Evolutionary conservation across 2,888 invertebrate genomes (phyloP).

Genomic region (Dioctria linearis): DNA sequence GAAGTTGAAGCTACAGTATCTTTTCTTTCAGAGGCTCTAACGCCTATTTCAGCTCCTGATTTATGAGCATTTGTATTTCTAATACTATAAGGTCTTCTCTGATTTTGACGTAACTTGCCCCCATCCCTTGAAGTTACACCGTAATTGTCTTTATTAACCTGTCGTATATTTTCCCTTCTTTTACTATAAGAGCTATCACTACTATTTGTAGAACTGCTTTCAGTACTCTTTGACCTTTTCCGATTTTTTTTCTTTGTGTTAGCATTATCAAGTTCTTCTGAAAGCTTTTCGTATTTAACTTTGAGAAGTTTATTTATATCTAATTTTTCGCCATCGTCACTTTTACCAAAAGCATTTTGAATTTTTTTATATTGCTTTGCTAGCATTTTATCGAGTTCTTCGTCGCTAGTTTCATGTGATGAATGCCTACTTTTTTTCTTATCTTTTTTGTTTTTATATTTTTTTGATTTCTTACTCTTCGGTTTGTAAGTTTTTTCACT

Average conservation of each 20-base stretch:
- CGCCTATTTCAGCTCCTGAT: no score
- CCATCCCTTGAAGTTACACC: background rate
- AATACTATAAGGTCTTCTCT: no score
- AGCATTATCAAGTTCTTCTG: conserved; percentile 69
- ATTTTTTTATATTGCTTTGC: conserved; percentile 81
- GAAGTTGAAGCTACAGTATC: background rate
- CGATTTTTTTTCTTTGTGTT: conserved; percentile 60
- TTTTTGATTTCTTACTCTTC: conserved; percentile 61
- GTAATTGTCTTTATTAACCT: no score
- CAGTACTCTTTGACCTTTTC: background rate
- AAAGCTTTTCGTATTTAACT: conserved; percentile 69
- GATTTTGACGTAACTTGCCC: background rate
- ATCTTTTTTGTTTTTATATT: conserved; percentile 62
- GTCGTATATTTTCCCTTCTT: background rate
- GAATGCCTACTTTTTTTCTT: conserved; percentile 62
- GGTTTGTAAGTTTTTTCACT: conserved; percentile 73
- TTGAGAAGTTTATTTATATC: conserved; percentile 67
- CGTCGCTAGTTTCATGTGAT: conserved; percentile 63
- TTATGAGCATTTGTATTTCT: no score
- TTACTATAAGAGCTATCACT: background rate
- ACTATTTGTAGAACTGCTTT: background rate
- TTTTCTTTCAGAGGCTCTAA: background rate
- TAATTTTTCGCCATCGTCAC: conserved; percentile 63
- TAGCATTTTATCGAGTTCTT: conserved; percentile 78
- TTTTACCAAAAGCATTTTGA: conserved; percentile 70